Conservation (phyloP, 2,797 vertebrate genomes). For the Labroides dimidiatus region DNA sequence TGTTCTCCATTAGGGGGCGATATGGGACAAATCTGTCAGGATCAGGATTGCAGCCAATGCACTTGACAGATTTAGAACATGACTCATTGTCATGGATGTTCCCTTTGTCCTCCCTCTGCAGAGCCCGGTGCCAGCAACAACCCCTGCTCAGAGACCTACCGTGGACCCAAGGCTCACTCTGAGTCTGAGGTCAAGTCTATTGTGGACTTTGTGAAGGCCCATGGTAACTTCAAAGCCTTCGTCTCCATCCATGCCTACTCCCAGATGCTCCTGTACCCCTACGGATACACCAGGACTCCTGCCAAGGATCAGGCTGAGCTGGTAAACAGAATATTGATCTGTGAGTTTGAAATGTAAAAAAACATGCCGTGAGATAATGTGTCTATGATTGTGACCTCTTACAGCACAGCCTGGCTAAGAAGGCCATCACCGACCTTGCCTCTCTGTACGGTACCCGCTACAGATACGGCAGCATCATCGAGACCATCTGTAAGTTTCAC, state of each 20-base stretch:
- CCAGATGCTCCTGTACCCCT: slow-evolving; percentile 95
- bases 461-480: slow-evolving; percentile 90
- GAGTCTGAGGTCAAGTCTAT: slow-evolving; percentile 94
- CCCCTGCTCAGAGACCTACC: slow-evolving; percentile 90
- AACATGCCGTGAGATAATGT: not conserved
- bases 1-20: too few relatives aligned
- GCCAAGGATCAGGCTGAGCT: slow-evolving; percentile 82
- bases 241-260: slow-evolving; percentile 96
- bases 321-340: slow-evolving; percentile 73
- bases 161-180: slow-evolving; percentile 86
- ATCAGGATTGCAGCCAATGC: too few relatives aligned
- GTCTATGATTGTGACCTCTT: not conserved
- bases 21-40: too few relatives aligned
- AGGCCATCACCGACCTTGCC: slow-evolving; percentile 83
- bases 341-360: not conserved
- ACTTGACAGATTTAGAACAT: too few relatives aligned
- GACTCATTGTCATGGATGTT: too few relatives aligned
- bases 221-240: slow-evolving; percentile 92
- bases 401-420: slow-evolving; percentile 85
- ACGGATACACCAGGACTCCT: slow-evolving; percentile 85
- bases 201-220: slow-evolving; percentile 90
- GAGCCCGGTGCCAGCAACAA: slow-evolving; percentile 85
- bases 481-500: slow-evolving; percentile 91
- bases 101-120: slow-evolving; percentile 52
- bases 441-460: slow-evolving; percentile 90